These are phyloP conservation scores for Rotaria macrura DNA, from an alignment of 2,888 invertebrate genomes.

Conservation along the genomic window DNA sequence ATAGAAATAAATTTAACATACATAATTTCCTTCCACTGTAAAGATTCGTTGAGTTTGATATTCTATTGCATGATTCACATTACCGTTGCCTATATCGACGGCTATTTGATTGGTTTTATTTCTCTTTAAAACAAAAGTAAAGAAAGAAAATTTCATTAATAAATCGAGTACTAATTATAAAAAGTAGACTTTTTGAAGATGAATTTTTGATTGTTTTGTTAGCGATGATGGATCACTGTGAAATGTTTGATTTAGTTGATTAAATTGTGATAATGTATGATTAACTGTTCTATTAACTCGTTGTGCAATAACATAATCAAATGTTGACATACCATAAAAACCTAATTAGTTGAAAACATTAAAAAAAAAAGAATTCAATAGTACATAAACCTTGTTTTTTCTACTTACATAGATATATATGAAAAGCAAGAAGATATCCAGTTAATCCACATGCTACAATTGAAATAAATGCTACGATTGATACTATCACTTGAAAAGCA, in stretches of 20 bases:
- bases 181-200: not conserved
- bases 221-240: not conserved
- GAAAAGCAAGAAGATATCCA: not conserved
- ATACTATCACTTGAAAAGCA: not conserved
- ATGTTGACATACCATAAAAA: not conserved
- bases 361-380: not conserved
- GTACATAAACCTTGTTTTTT: not conserved
- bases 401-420: not conserved
- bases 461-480: not conserved
- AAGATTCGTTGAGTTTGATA: not conserved
- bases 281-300: not conserved
- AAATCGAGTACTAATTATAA: not conserved
- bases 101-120: not conserved
- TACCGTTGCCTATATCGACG: not conserved
- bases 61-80: not conserved
- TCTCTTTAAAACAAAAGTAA: not conserved
- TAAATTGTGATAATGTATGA: not conserved
- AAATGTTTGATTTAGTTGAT: not conserved
- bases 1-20: not conserved
- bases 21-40: not conserved
- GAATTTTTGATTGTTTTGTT: not conserved
- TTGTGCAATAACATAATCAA: not conserved
- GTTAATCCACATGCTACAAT: not conserved
- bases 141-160: not conserved
- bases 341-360: not conserved